Percentiles rank a stretch among this genome's conserved stretches.
phyloP scores from a whole-genome alignment of 1,140 invertebrate species.

The Neotoxoptera formosana region DNA sequence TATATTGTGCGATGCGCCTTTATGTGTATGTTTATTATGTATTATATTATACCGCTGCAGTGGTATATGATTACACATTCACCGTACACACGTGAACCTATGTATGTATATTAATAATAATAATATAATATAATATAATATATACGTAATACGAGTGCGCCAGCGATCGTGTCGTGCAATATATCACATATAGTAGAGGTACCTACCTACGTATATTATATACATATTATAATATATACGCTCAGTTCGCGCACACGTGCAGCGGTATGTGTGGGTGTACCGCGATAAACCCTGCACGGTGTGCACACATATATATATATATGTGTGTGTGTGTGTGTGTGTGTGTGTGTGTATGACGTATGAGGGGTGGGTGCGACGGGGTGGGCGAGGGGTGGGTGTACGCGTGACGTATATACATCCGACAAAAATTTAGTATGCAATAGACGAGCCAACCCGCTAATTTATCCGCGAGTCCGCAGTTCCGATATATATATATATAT shows the following conservation, averaged over 20 bases:
- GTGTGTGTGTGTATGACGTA: no score
- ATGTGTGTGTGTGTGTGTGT: no score
- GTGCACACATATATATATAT: no score
- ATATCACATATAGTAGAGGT: neutral
- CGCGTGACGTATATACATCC: neutral
- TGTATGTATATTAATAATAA: no score
- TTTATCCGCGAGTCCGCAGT: neutral
- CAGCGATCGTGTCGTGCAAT: neutral
- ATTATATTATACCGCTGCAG: neutral
- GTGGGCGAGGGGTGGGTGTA: neutral
- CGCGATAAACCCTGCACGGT: no score
- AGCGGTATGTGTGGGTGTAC: no score
- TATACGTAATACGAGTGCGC: neutral
- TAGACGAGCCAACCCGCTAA: neutral
- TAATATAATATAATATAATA: slow-evolving; percentile 9
- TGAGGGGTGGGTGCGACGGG: no score
- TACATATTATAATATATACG: neutral
- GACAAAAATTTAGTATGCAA: slow-evolving; percentile 14
- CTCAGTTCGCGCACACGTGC: no score
- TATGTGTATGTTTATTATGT: slow-evolving; percentile 12
- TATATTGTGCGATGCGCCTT: neutral
- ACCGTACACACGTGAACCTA: neutral
- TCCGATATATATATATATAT: neutral
- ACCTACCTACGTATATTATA: neutral
- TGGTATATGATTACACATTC: slow-evolving; percentile 11